Percentiles rank a stretch among this genome's conserved stretches.
Evolutionary conservation across 1,140 invertebrate genomes (phyloP).

Genomic region (Drosophila bocki): DNA sequence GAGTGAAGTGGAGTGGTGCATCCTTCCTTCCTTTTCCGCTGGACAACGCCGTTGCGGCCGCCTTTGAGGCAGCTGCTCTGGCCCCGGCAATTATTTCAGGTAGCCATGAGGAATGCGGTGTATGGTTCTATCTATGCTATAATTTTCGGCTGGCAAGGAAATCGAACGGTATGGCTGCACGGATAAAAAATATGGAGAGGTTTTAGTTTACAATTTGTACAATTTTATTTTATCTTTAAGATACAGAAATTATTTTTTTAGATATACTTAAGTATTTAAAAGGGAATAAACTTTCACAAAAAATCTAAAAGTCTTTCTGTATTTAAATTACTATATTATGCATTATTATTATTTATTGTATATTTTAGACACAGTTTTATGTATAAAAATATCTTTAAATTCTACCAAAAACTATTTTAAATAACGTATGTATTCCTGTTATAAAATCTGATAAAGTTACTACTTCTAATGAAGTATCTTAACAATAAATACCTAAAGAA

Average conservation of each 20-base stretch:
- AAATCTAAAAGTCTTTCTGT: background rate
- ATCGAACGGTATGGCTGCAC: constrained; percentile 17
- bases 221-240: background rate
- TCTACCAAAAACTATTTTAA: no score
- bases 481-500: no score
- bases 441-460: no score
- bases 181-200: background rate
- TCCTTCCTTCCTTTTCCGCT: constrained; percentile 60
- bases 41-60: constrained; percentile 21
- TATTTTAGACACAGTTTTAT: no score
- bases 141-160: constrained; percentile 50
- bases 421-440: no score
- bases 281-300: background rate
- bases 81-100: constrained; percentile 75
- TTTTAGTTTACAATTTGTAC: background rate
- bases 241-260: no score
- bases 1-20: constrained; percentile 18
- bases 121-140: constrained; percentile 59
- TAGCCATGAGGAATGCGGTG: constrained; percentile 55
- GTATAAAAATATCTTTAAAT: no score
- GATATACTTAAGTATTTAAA: no score
- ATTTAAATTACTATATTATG: background rate
- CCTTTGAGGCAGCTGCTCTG: constrained; percentile 39
- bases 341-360: no score
- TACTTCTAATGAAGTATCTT: no score